Evolutionary conservation across 2,888 invertebrate genomes (phyloP), one percentile per base, ranked within the genome.

Genomic region (Shargacucullia verbasci): DNA sequence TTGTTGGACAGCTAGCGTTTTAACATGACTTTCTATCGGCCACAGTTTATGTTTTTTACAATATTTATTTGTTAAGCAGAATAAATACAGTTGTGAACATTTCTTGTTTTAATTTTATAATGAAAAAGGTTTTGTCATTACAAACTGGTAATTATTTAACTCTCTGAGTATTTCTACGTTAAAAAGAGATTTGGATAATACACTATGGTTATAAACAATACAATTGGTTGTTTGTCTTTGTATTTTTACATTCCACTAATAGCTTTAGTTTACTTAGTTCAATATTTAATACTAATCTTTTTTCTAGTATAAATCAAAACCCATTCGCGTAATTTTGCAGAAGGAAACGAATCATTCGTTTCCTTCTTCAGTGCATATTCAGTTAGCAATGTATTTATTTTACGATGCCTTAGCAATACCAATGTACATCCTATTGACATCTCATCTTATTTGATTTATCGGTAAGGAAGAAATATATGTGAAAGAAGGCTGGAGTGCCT

Each of bases 21-120:
- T 25, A 38, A 38, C 33, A 25, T 38, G 10, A 50, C 57, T 69
- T 73, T 70, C 48, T 50, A 46, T 53, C 48, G 29, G n/a, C 12
- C 31, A 4, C 8, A 41, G 40, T 6, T 35, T 33, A 33, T 20
- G 33, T 25, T 37, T 41, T 43, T 40, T 37, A 2, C 8, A 37
- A 9, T 47, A 47, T 20, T 20, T 39, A 43, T 59, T 62, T 44
- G 33, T 66, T 66, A 35, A 10, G 5, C 1, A 34, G 11, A 7
- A 11, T n/a, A 5, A 33, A 34, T 13, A 37, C 0, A 27, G 14
- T 10, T 15, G 13, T 12, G 12, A 7, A 8, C 0, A 13, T 35
- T 13, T 13, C 12, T 12, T 35, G 13, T 31, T 12, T 6, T 14
- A 35, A 29, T 10, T n/a, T 25, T 11, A n/a, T 9, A 13, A 34